A percentile compares a stretch with the other conserved stretches of the same genome.
Conservation (phyloP, 2,797 vertebrate species). For the Myotis myotis region DNA sequence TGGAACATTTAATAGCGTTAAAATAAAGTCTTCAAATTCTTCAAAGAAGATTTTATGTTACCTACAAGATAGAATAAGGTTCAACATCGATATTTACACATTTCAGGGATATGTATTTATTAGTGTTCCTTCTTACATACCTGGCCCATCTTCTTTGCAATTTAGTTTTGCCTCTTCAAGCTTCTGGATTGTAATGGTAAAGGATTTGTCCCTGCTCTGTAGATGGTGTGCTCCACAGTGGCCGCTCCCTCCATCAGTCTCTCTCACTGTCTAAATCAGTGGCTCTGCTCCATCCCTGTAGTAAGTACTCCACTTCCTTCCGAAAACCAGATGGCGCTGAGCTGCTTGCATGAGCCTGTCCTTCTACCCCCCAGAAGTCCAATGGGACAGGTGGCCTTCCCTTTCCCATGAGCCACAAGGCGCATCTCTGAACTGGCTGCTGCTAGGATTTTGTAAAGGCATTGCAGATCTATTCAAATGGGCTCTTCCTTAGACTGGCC, state of each 20-base stretch:
- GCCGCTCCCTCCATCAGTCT: conserved; percentile 87
- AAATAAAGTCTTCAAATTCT: conserved; percentile 23
- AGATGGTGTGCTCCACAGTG: conserved; percentile 86
- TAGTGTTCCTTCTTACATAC: not conserved
- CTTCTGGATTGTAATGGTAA: conserved; percentile 57
- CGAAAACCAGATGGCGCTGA: not conserved
- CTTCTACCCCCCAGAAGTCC: not conserved
- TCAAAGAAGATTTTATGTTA: conserved; percentile 11
- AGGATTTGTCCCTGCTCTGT: conserved; percentile 87
- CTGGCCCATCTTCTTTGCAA: not conserved
- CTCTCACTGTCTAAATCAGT: conserved; percentile 91
- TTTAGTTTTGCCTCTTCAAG: not conserved
- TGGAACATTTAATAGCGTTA: not conserved
- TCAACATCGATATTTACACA: not conserved
- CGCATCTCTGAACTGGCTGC: not conserved
- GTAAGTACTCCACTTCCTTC: conserved; percentile 82
- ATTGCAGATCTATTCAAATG: not conserved
- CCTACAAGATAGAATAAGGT: not conserved
- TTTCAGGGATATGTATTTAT: not conserved
- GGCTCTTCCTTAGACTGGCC: not conserved
- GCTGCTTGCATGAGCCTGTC: conserved; percentile 37
- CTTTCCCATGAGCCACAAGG: not conserved
- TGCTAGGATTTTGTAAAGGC: not conserved
- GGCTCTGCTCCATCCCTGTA: conserved; percentile 89
- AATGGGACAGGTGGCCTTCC: not conserved